A percentile compares a stretch with the other conserved stretches of the same genome.
These are phyloP conservation scores for Xanthia togata DNA, from an alignment of 2,888 invertebrate species.

Conservation along the genomic window DNA sequence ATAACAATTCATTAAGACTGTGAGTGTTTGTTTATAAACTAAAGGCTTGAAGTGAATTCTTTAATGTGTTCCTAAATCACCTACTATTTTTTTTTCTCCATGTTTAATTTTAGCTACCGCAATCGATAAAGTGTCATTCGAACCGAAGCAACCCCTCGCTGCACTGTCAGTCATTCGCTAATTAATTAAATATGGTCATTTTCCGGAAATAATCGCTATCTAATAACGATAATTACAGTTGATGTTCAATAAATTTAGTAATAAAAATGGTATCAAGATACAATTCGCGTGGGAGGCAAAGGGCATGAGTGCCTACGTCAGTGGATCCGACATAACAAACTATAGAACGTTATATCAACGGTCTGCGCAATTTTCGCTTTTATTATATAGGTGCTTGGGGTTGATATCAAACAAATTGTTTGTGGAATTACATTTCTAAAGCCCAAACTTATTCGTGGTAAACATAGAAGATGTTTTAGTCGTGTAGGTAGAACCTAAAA, in stretches of 20 bases:
- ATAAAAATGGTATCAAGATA: constrained; percentile 67
- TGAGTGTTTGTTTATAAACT: constrained; percentile 81
- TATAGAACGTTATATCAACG: constrained; percentile 63
- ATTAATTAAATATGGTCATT: constrained; percentile 23
- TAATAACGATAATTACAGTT: constrained; percentile 46
- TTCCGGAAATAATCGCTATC: constrained; percentile 27
- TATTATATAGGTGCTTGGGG: constrained; percentile 43
- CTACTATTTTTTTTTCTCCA: constrained; percentile 22
- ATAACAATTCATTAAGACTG: constrained; percentile 75
- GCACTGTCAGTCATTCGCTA: constrained; percentile 23
- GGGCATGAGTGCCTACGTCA: constrained; percentile 86
- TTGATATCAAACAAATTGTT: constrained; percentile 37
- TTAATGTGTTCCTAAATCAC: constrained; percentile 20
- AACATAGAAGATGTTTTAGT: constrained; percentile 42
- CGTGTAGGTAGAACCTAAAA: constrained; percentile 8
- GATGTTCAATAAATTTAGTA: constrained; percentile 59
- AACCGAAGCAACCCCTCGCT: constrained; percentile 14
- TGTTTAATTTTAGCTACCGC: constrained; percentile 33
- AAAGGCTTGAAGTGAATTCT: constrained; percentile 41
- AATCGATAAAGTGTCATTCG: constrained; percentile 57
- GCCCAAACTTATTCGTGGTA: constrained; percentile 45
- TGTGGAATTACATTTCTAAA: constrained; percentile 32
- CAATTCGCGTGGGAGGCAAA: constrained; percentile 82
- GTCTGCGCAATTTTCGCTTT: constrained; percentile 49
- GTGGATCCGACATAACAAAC: constrained; percentile 71